Base-by-base conservation (phyloP, 2,888 invertebrate species). In the Diaprepes abbreviatus region DNA sequence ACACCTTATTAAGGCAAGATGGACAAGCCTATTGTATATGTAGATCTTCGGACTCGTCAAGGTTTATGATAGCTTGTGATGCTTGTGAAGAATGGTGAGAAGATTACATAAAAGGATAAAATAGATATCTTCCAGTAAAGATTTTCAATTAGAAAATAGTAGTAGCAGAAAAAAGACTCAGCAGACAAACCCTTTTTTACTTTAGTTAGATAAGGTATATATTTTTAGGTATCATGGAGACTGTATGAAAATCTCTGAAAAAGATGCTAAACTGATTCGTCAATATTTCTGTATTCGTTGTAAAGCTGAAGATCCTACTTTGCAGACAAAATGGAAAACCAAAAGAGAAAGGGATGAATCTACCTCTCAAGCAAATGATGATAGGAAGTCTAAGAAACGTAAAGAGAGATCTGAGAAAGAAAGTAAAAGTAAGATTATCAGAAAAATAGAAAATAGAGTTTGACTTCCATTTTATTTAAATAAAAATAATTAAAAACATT, bases 61-160 rank as follows among this genome's bases (percentile, higher is more conserved):
- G 97, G 54, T 98, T 98, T 84, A 98, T 98, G 98, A 98, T 98
- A 83, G 96, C 95, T 35, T 98, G 98, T 85, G 98, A 98, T 83
- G 90, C 94, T 10, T 98, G 98, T 82, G 96, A 98, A 83, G 97
- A 98, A 84, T 98, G 98, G 98, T 81, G 76, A 73, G 17, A 16
- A n/a, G n/a, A n/a, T n/a, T n/a, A n/a, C n/a, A n/a, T n/a, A n/a
- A n/a, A n/a, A n/a, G n/a, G n/a, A n/a, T n/a, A n/a, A n/a, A n/a
- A n/a, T n/a, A n/a, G n/a, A n/a, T n/a, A n/a, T n/a, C n/a, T n/a
- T n/a, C n/a, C n/a, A n/a, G n/a, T n/a, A n/a, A n/a, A n/a, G n/a
- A n/a, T n/a, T n/a, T n/a, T n/a, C n/a, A n/a, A n/a, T n/a, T n/a
- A n/a, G n/a, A n/a, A n/a, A n/a, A n/a, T n/a, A n/a, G n/a, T n/a